Percentiles rank a stretch among this genome's conserved stretches.
Conservation (phyloP, 2,888 invertebrate species). For the Eupithecia abbreviata region DNA sequence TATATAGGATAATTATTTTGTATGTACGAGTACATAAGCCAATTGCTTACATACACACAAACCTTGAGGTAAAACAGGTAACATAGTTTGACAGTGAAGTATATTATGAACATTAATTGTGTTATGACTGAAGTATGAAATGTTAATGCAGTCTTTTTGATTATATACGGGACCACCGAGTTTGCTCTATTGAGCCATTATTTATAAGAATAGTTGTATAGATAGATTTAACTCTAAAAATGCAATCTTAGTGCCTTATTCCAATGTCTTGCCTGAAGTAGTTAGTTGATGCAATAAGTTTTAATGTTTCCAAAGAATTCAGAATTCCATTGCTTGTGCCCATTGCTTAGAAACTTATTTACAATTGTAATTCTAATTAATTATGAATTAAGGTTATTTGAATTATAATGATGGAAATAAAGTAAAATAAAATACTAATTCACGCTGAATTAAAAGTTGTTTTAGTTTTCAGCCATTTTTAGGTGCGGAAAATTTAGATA, state of each 20-base stretch:
- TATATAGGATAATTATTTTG: background rate
- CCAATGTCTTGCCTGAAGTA: conserved; percentile 66
- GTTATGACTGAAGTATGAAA: conserved; percentile 38
- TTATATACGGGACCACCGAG: conserved; percentile 60
- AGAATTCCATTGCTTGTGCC: conserved; percentile 35
- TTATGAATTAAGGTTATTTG: conserved; percentile 21
- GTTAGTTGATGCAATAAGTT: conserved; percentile 42
- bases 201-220: conserved; percentile 2
- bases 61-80: background rate
- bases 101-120: background rate
- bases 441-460: conserved; percentile 32
- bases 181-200: conserved; percentile 29
- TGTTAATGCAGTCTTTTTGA: conserved; percentile 39
- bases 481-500: too few species aligned
- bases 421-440: conserved; percentile 34
- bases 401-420: conserved; percentile 22
- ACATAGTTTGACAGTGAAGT: background rate
- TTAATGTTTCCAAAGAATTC: conserved; percentile 37
- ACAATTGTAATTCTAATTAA: conserved; percentile 14
- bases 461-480: background rate
- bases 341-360: conserved; percentile 32
- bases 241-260: conserved; percentile 62
- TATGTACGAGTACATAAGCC: background rate
- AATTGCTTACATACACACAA: background rate
- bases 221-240: conserved; percentile 17